Evolutionary conservation across 2,888 invertebrate species (phyloP), one percentile per base, ranked within the genome.

Genomic region (Ennomos erosarius): DNA sequence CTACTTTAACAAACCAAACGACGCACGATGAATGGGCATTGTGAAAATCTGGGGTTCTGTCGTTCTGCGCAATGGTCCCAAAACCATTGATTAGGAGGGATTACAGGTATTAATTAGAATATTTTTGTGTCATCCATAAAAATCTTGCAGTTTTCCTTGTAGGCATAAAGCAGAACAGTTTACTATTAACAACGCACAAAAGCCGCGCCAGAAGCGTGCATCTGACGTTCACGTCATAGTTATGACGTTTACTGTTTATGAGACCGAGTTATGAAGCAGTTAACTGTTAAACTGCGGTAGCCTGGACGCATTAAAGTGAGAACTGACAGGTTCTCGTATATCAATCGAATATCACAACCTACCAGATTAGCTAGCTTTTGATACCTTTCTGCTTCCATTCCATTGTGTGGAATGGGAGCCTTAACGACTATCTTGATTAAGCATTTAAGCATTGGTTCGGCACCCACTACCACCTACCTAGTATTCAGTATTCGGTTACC

Each of bases 211-310:
- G 13, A 47, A 39, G 10, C 26, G 33, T 35, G 42, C 35, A 13
- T 35, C 10, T 16, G 5, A 26, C 26, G 26, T 26, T 50, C 42
- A 50, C 10, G 40, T 40, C 33, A 39, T 13, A 40, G 13, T 42
- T 50, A 50, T 42, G 50, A 50, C 13, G 42, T 51, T 48, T 48
- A 48, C 33, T 48, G 12, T 9, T 33, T 11, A 49, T n/a, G 42
- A 43, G 40, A 43, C 42, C 35, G 34, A 39, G 51, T 51, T 51
- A 51, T 51, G 51, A 39, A 34, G 40, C 42, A 35, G 42, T 51
- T 42, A 51, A 43, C 16, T 8, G 11, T 51, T 43, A 50, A 38
- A 34, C 50, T 9, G 46, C 36, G 42, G 36, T 36, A 51, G 49
- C 43, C 16, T 16, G 42, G 16, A 12, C 10, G 36, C 34, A 46